Percentiles rank a stretch among this genome's conserved stretches.
Conservation (phyloP, 2,113 vertebrate genomes). For the Morone chrysops region DNA sequence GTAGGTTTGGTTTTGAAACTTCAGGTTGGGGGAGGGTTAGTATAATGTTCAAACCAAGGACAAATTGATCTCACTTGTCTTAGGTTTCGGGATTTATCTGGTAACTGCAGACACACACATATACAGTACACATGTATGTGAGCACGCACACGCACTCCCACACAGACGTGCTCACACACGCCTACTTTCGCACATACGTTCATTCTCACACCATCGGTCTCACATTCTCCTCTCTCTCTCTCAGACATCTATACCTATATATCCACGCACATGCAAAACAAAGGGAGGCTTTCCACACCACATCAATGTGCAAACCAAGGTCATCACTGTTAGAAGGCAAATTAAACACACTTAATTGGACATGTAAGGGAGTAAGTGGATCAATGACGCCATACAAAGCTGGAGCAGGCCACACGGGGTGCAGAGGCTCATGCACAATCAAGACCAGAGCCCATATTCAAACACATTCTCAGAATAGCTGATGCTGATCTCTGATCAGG, state of each 20-base stretch:
- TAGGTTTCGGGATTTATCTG: conserved; percentile 87
- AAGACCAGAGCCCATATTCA: conserved; percentile 77
- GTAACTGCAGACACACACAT: conserved; percentile 86
- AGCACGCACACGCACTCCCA: conserved; percentile 32
- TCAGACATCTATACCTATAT: conserved; percentile 83
- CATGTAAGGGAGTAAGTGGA: conserved; percentile 75
- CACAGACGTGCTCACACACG: conserved; percentile 27
- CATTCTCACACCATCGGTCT: conserved; percentile 32
- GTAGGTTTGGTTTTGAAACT: conserved; percentile 80
- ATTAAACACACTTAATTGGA: conserved; percentile 76
- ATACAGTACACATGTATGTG: conserved; percentile 66
- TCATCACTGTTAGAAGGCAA: conserved; percentile 78
- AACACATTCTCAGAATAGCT: conserved; percentile 66
- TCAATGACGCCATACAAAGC: conserved; percentile 75
- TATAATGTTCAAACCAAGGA: conserved; percentile 90
- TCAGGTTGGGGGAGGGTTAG: conserved; percentile 86
- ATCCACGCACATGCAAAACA: conserved; percentile 90
- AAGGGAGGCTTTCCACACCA: conserved; percentile 79
- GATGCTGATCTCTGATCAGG: conserved; percentile 68
- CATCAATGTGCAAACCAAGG: conserved; percentile 89
- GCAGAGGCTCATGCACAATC: conserved; percentile 68
- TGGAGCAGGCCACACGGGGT: conserved; percentile 55
- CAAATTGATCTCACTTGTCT: conserved; percentile 92
- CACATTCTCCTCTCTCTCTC: conserved; percentile 70
- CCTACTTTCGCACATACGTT: conserved; percentile 1